Percentiles rank a stretch among this genome's conserved stretches.
Conservation (phyloP, 2,113 vertebrate species). For the Nettapus auritus region DNA sequence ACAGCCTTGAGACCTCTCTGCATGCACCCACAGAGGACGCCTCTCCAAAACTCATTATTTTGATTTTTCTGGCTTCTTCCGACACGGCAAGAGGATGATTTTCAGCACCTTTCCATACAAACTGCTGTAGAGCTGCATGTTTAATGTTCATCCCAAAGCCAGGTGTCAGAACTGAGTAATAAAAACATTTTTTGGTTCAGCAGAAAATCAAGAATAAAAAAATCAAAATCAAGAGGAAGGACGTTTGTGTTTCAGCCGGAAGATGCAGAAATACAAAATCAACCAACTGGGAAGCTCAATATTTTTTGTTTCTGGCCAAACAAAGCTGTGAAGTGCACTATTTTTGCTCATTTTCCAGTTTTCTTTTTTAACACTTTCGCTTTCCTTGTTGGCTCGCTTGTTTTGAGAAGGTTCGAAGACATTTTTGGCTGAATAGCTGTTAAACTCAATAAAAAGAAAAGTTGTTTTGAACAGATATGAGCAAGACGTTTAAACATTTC, state of each 20-base stretch:
- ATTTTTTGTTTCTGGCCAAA: not conserved
- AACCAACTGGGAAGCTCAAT: rapidly evolving
- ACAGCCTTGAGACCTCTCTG: conserved; percentile 26
- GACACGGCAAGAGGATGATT: not conserved
- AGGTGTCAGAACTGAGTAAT: not conserved
- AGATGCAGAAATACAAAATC: not conserved
- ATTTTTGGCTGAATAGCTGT: not conserved
- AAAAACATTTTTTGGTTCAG: not conserved
- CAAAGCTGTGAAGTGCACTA: not conserved
- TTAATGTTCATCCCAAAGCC: not conserved
- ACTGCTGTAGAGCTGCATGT: rapidly evolving
- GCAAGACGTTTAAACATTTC: not conserved
- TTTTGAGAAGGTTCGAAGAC: not conserved
- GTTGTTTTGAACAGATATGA: not conserved
- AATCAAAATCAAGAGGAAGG: not conserved
- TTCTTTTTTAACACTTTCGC: not conserved
- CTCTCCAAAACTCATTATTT: not conserved
- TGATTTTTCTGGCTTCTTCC: not conserved
- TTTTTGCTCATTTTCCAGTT: not conserved
- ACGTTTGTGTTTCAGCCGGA: not conserved
- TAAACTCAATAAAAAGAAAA: not conserved
- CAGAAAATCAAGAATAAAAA: not conserved
- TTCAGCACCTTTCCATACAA: not conserved
- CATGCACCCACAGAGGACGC: rapidly evolving
- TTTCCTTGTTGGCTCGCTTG: not conserved